phyloP scores from a whole-genome alignment of 2,888 invertebrate species.

The Corythucha ciliata region DNA sequence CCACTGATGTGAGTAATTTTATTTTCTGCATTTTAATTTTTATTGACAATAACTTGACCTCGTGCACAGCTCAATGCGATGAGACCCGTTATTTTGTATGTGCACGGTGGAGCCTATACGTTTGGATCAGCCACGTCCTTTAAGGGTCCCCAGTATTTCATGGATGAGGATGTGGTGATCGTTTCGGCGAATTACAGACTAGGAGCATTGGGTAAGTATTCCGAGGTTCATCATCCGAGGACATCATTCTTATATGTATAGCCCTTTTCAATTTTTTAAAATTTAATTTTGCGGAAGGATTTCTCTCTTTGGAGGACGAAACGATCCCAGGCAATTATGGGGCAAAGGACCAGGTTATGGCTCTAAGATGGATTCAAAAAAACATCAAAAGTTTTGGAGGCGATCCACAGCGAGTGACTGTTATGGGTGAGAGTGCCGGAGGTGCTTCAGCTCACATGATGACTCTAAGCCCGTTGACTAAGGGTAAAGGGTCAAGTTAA shows the following conservation, averaged over 20 bases:
- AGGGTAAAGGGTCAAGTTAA: background rate
- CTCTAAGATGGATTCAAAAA: background rate
- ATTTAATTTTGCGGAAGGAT: too few species aligned
- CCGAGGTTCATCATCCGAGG: too few species aligned
- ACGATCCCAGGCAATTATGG: background rate
- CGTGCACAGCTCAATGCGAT: background rate
- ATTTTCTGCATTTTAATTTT: background rate
- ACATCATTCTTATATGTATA: too few species aligned
- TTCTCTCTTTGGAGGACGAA: background rate
- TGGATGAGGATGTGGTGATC: conserved; percentile 17
- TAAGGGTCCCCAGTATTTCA: conserved; percentile 5
- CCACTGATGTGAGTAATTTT: conserved; percentile 16
- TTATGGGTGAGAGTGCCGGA: background rate
- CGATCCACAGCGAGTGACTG: background rate
- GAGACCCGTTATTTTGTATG: conserved; percentile 34
- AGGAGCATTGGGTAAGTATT: conserved; percentile 11
- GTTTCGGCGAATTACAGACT: conserved; percentile 16
- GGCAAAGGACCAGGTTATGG: background rate
- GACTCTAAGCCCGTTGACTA: background rate
- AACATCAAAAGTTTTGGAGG: background rate
- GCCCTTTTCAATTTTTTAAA: too few species aligned
- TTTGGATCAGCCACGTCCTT: background rate
- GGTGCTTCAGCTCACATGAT: background rate
- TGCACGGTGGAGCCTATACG: conserved; percentile 36
- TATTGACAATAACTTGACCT: too few species aligned